Evolutionary conservation across 1,140 invertebrate genomes (phyloP).

Genomic region (Oncopeltus fasciatus): DNA sequence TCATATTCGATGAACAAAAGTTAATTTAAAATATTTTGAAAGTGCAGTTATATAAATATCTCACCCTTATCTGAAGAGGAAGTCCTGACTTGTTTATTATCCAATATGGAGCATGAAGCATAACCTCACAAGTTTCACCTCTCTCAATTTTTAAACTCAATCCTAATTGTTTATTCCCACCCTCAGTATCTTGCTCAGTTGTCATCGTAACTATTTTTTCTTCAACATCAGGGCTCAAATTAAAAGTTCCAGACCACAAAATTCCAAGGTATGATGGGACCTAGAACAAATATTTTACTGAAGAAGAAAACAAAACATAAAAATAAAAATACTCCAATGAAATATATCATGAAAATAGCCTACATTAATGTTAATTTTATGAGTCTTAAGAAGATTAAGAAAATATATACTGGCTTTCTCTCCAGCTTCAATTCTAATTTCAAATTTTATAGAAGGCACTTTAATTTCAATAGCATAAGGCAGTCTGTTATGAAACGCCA

Average conservation of each 20-base stretch:
- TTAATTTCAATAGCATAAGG: slow-evolving; percentile 50
- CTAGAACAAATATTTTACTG: no score
- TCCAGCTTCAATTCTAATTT: slow-evolving; percentile 50
- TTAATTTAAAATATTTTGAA: no score
- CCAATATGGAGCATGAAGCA: slow-evolving; percentile 76
- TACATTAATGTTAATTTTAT: slow-evolving; percentile 47
- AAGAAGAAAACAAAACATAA: no score
- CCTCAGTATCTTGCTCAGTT: slow-evolving; percentile 47
- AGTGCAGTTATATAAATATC: no score
- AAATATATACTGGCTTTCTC: slow-evolving; percentile 52
- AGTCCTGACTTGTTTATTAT: slow-evolving; percentile 77
- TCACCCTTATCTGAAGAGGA: slow-evolving; percentile 60
- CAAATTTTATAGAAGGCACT: slow-evolving; percentile 35
- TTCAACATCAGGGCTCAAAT: slow-evolving; percentile 48
- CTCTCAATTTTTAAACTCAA: slow-evolving; percentile 48
- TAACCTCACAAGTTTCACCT: slow-evolving; percentile 43
- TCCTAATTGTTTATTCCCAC: slow-evolving; percentile 46
- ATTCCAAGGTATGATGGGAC: slow-evolving; percentile 47
- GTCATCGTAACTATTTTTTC: slow-evolving; percentile 51
- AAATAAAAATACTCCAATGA: no score
- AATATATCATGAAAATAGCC: no score
- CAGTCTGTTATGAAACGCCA: slow-evolving; percentile 60
- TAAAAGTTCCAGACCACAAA: slow-evolving; percentile 54
- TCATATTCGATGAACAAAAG: no score
- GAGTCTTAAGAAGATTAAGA: slow-evolving; percentile 41